Base-by-base conservation (phyloP, 2,113 vertebrate genomes). In the Erythrolamprus reginae region DNA sequence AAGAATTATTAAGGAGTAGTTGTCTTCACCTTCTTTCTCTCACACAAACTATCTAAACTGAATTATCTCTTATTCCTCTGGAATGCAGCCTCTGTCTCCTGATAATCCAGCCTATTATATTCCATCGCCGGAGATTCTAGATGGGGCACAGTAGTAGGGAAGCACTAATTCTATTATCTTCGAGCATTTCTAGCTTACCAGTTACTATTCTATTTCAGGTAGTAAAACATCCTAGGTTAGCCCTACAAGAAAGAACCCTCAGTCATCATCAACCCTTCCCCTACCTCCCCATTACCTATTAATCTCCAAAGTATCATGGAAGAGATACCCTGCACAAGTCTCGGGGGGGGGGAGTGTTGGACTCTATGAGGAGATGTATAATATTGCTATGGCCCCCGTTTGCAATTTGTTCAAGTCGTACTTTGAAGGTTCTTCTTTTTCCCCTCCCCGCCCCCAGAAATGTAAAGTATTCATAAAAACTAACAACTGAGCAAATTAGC, bases 401-500 rank as follows among this genome's bases (percentile, higher is more conserved):
- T 85, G 85, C 93, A 95, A 94, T 94, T 91, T 95, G 89, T 93
- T 42, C 94, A 94, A 96, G 94, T 93, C 95, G 88, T 93, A 93
- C 94, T 97, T 96, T 91, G 93, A 90, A 97, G 96, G 96, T 92
- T 90, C 58, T 28, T 93, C 89, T 93, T 10, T 38, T 45, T 26
- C 94, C 94, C 93, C 94, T 88, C 45, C 45, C 45, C 45, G 5
- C 94, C 94, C 93, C 94, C 89, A 90, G 95, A 95, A 88, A 92
- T 95, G 95, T 96, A 95, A 97, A 96, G 95, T 96, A 97, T 97
- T 97, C 95, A 96, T 94, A 96, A 95, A 95, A 94, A 90, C 94
- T 94, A 94, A 95, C 96, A 96, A 96, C 91, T 89, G 92, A 95
- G 91, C 96, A 91, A 97, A 97, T 97, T 97, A 97, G 96, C 96